A percentile compares a stretch with the other conserved stretches of the same genome.
phyloP scores from a whole-genome alignment of 2,888 invertebrate genomes.

The Panopea generosa region DNA sequence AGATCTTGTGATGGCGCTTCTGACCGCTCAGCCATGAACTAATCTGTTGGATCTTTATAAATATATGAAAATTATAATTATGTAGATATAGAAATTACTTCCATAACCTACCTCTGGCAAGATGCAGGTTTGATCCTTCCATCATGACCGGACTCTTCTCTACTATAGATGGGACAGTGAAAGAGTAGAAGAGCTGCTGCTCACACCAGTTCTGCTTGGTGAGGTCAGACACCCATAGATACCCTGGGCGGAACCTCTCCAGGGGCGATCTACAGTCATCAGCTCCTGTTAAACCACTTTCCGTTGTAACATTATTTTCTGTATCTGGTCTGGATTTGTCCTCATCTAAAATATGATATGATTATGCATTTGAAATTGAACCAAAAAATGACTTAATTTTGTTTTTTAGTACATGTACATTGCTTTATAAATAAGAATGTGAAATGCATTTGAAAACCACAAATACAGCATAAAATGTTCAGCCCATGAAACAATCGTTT shows the following conservation, averaged over 20 bases:
- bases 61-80: too few relatives aligned
- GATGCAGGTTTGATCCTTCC: constrained; percentile 77
- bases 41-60: too few relatives aligned
- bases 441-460: too few relatives aligned
- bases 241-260: constrained; percentile 71
- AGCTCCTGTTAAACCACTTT: neutral
- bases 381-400: too few relatives aligned
- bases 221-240: constrained; percentile 80
- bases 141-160: constrained; percentile 75
- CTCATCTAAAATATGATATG: constrained; percentile 10
- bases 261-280: constrained; percentile 47
- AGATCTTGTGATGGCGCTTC: too few relatives aligned
- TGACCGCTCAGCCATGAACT: too few relatives aligned
- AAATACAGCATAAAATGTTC: too few relatives aligned
- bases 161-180: constrained; percentile 72
- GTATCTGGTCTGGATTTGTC: neutral
- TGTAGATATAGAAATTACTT: too few relatives aligned
- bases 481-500: too few relatives aligned
- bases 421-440: too few relatives aligned
- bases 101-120: constrained; percentile 82
- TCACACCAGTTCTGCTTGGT: constrained; percentile 82
- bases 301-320: neutral
- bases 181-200: constrained; percentile 77
- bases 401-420: too few relatives aligned
- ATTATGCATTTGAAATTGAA: too few relatives aligned